Conservation (phyloP, 2,113 vertebrate species). For the Hemibagrus wyckioides region DNA sequence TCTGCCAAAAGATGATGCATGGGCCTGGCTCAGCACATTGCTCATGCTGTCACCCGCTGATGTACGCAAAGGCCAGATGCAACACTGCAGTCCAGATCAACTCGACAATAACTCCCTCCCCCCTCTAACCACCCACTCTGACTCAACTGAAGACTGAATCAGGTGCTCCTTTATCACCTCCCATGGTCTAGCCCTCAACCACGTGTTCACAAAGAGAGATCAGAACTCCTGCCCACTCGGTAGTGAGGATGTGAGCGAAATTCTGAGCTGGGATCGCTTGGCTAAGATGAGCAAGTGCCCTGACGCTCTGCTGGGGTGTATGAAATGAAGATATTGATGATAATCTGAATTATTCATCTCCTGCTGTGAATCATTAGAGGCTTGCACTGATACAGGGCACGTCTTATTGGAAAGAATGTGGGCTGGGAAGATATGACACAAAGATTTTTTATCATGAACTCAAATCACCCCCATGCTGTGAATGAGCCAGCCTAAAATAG, state of each 20-base stretch:
- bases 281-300: constrained; percentile 3
- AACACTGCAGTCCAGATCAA: constrained; percentile 57
- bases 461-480: neutral
- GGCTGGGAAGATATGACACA: constrained; percentile 18
- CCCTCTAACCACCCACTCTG: constrained; percentile 25
- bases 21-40: constrained; percentile 47
- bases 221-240: constrained; percentile 9
- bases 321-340: constrained; percentile 28
- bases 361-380: constrained; percentile 22
- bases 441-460: constrained; percentile 13
- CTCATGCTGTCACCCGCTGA: constrained; percentile 58
- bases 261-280: neutral
- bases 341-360: constrained; percentile 35
- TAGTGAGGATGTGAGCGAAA: neutral
- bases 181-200: constrained; percentile 4
- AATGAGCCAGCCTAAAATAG: neutral
- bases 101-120: constrained; percentile 48
- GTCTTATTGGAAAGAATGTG: constrained; percentile 10
- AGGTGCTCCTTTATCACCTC: constrained; percentile 44
- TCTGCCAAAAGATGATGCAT: constrained; percentile 62
- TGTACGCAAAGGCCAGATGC: constrained; percentile 55
- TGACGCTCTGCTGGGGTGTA: neutral
- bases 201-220: constrained; percentile 13
- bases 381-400: constrained; percentile 15
- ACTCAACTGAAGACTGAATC: constrained; percentile 38